Evolutionary conservation across 2,113 vertebrate genomes (phyloP).

Genomic region (Geothlypis trichas): DNA sequence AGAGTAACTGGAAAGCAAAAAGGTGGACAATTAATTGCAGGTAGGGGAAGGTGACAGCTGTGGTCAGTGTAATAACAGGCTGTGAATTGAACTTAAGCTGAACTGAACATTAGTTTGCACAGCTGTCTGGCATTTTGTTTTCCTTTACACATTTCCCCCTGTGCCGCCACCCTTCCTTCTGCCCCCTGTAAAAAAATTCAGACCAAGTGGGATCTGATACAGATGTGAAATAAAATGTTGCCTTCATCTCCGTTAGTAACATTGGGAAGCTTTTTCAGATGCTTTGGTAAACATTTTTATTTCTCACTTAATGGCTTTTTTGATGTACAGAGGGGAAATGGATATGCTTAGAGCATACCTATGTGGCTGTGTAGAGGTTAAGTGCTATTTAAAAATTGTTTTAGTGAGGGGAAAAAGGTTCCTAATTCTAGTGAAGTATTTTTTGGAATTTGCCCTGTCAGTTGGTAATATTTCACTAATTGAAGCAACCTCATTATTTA

Average conservation of each 20-base stretch:
- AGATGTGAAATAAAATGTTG: neutral
- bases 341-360: neutral
- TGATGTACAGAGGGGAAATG: neutral
- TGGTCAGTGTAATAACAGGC: neutral
- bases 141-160: neutral
- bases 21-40: neutral
- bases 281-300: neutral
- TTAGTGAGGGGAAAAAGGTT: neutral
- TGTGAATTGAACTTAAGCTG: neutral
- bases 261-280: neutral
- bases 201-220: neutral
- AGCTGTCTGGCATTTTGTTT: neutral
- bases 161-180: rapidly evolving
- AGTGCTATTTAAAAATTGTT: neutral
- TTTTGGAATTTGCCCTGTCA: constrained; percentile 62
- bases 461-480: constrained; percentile 58
- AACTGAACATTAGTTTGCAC: neutral
- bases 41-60: neutral
- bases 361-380: constrained; percentile 3
- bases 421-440: constrained; percentile 49
- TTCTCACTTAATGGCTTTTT: neutral
- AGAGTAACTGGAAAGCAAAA: neutral
- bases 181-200: neutral
- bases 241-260: neutral
- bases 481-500: constrained; percentile 55